These are phyloP conservation scores for Rana temporaria DNA, from an alignment of 2,113 vertebrate genomes.

Conservation along the genomic window DNA sequence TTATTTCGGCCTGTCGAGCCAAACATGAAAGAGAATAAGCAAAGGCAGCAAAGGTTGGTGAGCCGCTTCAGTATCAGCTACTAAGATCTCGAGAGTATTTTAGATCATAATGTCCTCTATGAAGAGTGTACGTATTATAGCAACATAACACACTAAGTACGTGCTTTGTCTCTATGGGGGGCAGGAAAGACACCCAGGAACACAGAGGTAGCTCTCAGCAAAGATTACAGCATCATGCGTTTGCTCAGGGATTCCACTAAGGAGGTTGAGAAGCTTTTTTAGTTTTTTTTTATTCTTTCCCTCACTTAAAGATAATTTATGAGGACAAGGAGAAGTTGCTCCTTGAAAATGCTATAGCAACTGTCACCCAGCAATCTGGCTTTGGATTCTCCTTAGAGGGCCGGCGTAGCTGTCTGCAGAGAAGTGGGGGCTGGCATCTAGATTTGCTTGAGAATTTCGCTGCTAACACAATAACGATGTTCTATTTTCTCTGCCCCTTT, in stretches of 20 bases:
- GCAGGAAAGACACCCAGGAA: slow-evolving; percentile 51
- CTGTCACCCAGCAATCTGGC: slow-evolving; percentile 67
- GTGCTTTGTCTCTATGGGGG: slow-evolving; percentile 56
- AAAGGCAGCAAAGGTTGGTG: slow-evolving; percentile 68
- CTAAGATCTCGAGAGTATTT: slow-evolving; percentile 88
- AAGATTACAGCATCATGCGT: slow-evolving; percentile 84
- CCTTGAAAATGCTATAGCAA: slow-evolving; percentile 99
- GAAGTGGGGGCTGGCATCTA: slow-evolving; percentile 11
- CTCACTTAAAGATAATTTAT: slow-evolving; percentile 99
- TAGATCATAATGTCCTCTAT: slow-evolving; percentile 79
- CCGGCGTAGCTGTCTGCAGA: slow-evolving; percentile 20
- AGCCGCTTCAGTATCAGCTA: slow-evolving; percentile 84
- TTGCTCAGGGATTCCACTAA: slow-evolving; percentile 85
- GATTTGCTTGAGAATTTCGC: background rate
- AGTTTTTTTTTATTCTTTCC: slow-evolving; percentile 82
- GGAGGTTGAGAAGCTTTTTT: slow-evolving; percentile 59
- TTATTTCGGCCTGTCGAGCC: slow-evolving; percentile 86
- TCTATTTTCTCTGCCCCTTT: slow-evolving; percentile 4
- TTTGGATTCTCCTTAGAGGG: slow-evolving; percentile 32
- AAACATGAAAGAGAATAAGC: slow-evolving; percentile 38
- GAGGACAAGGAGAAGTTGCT: slow-evolving; percentile 92
- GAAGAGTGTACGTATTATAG: slow-evolving; percentile 53
- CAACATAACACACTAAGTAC: slow-evolving; percentile 53
- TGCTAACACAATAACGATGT: background rate
- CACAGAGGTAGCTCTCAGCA: slow-evolving; percentile 60